Base-by-base conservation (phyloP, 2,113 vertebrate species). In the Lasiurus borealis region DNA sequence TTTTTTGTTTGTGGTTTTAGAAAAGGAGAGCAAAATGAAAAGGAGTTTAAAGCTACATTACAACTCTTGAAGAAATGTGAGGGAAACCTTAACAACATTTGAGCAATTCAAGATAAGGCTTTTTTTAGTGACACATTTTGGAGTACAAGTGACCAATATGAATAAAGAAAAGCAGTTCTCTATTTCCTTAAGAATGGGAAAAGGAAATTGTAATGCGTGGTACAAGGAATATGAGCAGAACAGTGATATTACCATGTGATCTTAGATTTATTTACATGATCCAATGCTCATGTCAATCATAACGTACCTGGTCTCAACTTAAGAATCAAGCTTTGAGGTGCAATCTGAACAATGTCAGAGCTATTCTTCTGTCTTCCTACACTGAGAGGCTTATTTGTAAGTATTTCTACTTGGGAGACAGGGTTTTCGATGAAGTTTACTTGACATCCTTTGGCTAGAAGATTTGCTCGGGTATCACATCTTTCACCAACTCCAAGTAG, bases 301-400 rank as follows among this genome's bases (percentile, higher is more conserved):
- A 87, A 88, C 94, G 81, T 98, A 99, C 99, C 99, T 97, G 99
- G 99, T 96, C 99, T 98, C 83, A 99, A 97, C 81, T 98, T 98
- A 71, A 99, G 98, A 64, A 97, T 97, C 97, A 99, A 97, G 97
- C 98, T 99, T 97, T 99, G 99, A 25, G 99, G 99, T 18, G 98
- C 97, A 97, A 99, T 99, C 97, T 99, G 99, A 68, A 99, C 99
- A 93, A 98, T 98, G 93, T 99, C 98, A 27, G 95, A 96, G 44
- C 77, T 97, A 48, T 95, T 98, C 1, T 95, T 97, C 93, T 98
- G 98, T 75, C 97, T 98, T 1, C 91, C 97, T 94, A 96, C 15
- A 36, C 99, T 99, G 15, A 99, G 97, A 0, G 98, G 98, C 54
- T 95, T 97, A 80, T 99, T 98, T 93, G 93, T 98, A 75, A 99